Evolutionary conservation across 2,113 vertebrate genomes (phyloP).

Genomic region (Gymnobelideus leadbeateri): DNA sequence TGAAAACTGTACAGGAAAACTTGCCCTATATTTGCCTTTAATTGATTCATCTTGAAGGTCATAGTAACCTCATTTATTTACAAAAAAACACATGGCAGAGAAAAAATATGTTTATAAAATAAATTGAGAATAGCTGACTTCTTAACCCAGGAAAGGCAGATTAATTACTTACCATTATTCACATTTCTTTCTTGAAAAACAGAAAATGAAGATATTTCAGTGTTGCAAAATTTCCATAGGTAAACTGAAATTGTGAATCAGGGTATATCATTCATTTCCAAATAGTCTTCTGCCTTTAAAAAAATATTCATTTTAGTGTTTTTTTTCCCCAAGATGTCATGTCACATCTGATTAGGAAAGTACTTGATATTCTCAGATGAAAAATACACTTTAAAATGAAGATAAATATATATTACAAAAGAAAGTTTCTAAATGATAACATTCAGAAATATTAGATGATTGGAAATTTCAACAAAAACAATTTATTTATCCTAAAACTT

Average conservation of each 20-base stretch:
- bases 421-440: not conserved
- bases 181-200: not conserved
- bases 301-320: not conserved
- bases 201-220: not conserved
- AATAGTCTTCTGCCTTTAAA: not conserved
- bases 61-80: not conserved
- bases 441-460: not conserved
- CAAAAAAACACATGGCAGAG: not conserved
- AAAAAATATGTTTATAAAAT: not conserved
- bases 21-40: not conserved
- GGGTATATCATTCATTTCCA: not conserved
- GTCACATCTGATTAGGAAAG: not conserved
- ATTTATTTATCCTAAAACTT: not conserved
- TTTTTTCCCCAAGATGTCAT: no score
- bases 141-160: not conserved
- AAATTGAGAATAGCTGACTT: not conserved
- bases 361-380: not conserved
- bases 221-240: not conserved
- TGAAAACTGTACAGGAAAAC: not conserved
- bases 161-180: not conserved
- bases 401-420: not conserved
- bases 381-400: not conserved
- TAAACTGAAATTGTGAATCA: not conserved
- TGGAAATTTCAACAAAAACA: not conserved
- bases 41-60: not conserved